A percentile compares a stretch with the other conserved stretches of the same genome.
Evolutionary conservation across 2,113 vertebrate species (phyloP).

Genomic region (Helogale parvula): DNA sequence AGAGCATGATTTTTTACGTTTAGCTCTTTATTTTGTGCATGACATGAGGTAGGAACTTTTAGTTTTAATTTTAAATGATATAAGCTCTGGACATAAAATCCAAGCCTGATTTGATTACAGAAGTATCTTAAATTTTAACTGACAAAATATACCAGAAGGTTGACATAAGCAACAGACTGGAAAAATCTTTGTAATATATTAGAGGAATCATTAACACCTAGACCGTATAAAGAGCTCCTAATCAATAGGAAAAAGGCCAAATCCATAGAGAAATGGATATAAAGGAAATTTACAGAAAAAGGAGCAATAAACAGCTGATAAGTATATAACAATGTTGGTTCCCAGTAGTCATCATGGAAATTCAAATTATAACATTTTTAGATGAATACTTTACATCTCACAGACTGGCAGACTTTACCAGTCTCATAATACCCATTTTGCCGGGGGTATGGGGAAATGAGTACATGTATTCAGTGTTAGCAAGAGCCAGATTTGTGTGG

Average conservation of each 20-base stretch:
- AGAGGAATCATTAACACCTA: neutral
- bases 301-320: neutral
- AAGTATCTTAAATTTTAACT: constrained; percentile 7
- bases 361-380: neutral
- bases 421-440: neutral
- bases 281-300: neutral
- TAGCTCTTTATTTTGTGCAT: neutral
- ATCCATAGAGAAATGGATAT: neutral
- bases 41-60: neutral
- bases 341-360: neutral
- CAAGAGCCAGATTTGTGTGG: neutral
- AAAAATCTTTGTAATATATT: neutral
- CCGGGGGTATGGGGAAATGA: neutral
- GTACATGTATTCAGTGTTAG: neutral
- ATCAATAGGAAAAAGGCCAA: neutral
- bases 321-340: neutral
- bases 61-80: constrained; percentile 13
- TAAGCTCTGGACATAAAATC: neutral
- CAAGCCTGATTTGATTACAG: neutral
- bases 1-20: neutral
- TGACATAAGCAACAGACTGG: neutral
- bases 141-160: constrained; percentile 9
- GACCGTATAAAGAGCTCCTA: neutral
- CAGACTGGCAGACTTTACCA: neutral
- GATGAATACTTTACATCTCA: neutral